phyloP scores from a whole-genome alignment of 2,113 vertebrate species.

The human (Homo sapiens) region DNA sequence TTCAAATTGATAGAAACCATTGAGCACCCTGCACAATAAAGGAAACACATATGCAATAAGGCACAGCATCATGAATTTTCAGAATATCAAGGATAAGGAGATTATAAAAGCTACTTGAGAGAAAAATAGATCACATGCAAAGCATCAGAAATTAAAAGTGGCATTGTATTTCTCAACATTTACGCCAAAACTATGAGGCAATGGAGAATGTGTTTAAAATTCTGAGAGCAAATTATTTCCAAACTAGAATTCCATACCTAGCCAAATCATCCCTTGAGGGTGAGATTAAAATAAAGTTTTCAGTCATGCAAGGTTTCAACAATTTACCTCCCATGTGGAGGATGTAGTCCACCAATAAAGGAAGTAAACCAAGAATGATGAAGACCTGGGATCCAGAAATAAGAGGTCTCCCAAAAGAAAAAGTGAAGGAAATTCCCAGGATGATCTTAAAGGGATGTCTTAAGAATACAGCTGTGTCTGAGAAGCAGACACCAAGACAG shows the following conservation, averaged over 20 bases:
- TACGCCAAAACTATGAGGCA: slow-evolving; percentile 55
- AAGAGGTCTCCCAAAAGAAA: background rate
- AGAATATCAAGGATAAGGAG: background rate
- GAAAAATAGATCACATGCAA: slow-evolving; percentile 34
- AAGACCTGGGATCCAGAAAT: slow-evolving; percentile 2
- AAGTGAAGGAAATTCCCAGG: slow-evolving; percentile 11
- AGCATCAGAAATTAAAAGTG: slow-evolving; percentile 50
- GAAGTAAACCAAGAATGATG: slow-evolving; percentile 51
- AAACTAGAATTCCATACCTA: slow-evolving; percentile 68
- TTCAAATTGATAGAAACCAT: background rate
- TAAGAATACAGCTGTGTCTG: background rate
- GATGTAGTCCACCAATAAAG: slow-evolving; percentile 28
- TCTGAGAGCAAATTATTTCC: slow-evolving; percentile 66
- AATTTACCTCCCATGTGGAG: slow-evolving; percentile 68
- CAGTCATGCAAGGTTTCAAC: slow-evolving; percentile 58
- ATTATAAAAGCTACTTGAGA: slow-evolving; percentile 25
- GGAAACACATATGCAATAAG: background rate
- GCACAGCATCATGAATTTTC: background rate
- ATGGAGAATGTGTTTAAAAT: slow-evolving; percentile 63
- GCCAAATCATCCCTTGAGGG: slow-evolving; percentile 67
- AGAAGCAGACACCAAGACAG: background rate
- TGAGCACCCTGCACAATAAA: background rate
- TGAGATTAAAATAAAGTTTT: slow-evolving; percentile 65
- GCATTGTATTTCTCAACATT: slow-evolving; percentile 33
- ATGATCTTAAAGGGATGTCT: background rate